These are phyloP conservation scores for Amia ocellicauda DNA, from an alignment of 2,113 vertebrate species.

Conservation along the genomic window DNA sequence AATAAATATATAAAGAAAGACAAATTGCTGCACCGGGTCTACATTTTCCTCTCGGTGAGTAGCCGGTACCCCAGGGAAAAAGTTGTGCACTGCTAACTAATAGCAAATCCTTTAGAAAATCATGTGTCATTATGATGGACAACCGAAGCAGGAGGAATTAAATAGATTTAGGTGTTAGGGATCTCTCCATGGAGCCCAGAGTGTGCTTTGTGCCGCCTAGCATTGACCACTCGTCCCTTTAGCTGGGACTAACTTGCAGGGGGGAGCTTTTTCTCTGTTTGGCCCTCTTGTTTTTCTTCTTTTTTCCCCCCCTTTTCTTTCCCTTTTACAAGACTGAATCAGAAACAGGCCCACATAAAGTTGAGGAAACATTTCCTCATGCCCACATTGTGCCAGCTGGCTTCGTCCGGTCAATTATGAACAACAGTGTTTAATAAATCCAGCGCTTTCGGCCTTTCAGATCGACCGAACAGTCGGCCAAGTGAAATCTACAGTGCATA, in stretches of 20 bases:
- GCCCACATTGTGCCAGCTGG: slow-evolving; percentile 12
- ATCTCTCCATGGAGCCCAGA: slow-evolving; percentile 76
- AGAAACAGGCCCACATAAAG: neutral
- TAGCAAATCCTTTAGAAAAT: slow-evolving; percentile 79
- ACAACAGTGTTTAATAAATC: slow-evolving; percentile 2
- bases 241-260: slow-evolving; percentile 8
- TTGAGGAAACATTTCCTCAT: slow-evolving; percentile 15
- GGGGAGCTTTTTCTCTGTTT: slow-evolving; percentile 46
- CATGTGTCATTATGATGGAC: slow-evolving; percentile 82
- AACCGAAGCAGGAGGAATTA: slow-evolving; percentile 72
- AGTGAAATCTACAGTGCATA: slow-evolving; percentile 3
- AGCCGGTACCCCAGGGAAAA: slow-evolving; percentile 72
- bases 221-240: neutral
- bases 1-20: slow-evolving; percentile 86
- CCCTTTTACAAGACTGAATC: slow-evolving; percentile 5
- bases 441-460: slow-evolving; percentile 7
- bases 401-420: neutral
- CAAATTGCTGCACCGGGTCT: slow-evolving; percentile 80
- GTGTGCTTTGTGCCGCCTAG: slow-evolving; percentile 60
- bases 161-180: slow-evolving; percentile 78
- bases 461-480: slow-evolving; percentile 4
- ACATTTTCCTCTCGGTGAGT: slow-evolving; percentile 78
- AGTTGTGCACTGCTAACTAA: slow-evolving; percentile 72
- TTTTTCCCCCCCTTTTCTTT: slow-evolving; percentile 25
- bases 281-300: neutral